Evolutionary conservation across 2,888 invertebrate genomes (phyloP), one percentile per base, ranked within the genome.

Genomic region (Trissolcus brochymenae): DNA sequence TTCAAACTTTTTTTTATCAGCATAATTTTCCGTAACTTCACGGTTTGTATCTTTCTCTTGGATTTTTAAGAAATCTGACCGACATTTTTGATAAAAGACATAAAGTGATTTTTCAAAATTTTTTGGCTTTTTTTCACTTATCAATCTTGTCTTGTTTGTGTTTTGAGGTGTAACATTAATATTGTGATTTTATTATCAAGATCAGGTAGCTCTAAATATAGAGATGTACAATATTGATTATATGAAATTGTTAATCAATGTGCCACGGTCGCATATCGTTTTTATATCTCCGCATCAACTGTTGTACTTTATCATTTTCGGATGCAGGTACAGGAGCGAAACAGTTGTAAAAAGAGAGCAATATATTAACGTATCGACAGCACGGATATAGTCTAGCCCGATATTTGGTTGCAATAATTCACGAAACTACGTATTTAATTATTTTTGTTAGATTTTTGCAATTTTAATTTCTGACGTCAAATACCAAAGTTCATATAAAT

Each of bases 361-460:
- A 46, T 46, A 46, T 46, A 14, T 46, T 16, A 46, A 6, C 46
- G 16, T 11, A 46, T 46, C 16, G 46, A 46, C 46, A 46, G 46
- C 16, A 4, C 16, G 46, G 16, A 14, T 46, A 29, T 29, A 35
- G 35, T 35, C 35, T 2, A 35, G 35, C 7, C 35, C 35, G 35
- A 35, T 9, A 35, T 35, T 35, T 9, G 35, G 9, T 11, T 35
- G 35, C 35, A 35, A 35, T 35, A 35, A 35, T 35, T 35, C 6
- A 35, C 0, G 4, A 7, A 35, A 35, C 35, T 35, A 35, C 7
- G 35, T 11, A 35, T 35, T 35, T 35, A 6, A 35, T 35, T 35
- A 9, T 35, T 35, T 35, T 35, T 35, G 7, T 11, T 25, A 1
- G 35, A 35, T 35, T 35, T 35, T 35, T 35, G 6, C 35, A 11